Conservation (phyloP, 2,888 invertebrate genomes). For the Thereva unica region DNA sequence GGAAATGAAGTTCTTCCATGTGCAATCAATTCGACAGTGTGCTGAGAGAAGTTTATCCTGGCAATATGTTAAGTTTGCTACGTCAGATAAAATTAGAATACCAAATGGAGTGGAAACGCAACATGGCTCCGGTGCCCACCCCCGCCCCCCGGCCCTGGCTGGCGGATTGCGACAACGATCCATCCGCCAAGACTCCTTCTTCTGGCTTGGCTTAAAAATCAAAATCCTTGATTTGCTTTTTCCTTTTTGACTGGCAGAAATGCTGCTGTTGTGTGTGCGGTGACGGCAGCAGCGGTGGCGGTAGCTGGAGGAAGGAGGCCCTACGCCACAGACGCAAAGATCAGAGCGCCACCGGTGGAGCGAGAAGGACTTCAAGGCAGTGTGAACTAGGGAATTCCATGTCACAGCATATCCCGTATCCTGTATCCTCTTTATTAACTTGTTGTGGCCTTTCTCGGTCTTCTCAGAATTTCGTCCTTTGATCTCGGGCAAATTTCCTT, state of each 20-base stretch:
- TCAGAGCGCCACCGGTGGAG: not conserved
- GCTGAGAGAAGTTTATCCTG: constrained; percentile 21
- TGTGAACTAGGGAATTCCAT: constrained; percentile 22
- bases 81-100: constrained; percentile 24
- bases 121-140: not conserved
- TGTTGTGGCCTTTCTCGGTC: constrained; percentile 17
- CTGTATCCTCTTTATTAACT: constrained; percentile 22
- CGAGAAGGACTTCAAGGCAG: not conserved
- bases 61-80: constrained; percentile 25
- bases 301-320: no score
- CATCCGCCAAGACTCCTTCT: constrained; percentile 12
- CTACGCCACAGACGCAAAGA: not conserved
- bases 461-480: constrained; percentile 19
- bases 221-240: constrained; percentile 3
- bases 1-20: constrained; percentile 23
- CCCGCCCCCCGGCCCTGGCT: not conserved
- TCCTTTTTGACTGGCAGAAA: no score
- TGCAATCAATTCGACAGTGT: constrained; percentile 6
- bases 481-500: constrained; percentile 12
- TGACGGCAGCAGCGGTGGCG: no score
- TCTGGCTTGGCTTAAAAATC: constrained; percentile 16
- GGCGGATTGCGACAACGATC: not conserved
- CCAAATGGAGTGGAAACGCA: constrained; percentile 24
- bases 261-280: no score
- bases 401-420: constrained; percentile 21